phyloP scores from a whole-genome alignment of 2,113 vertebrate species.

The Lagenorhynchus albirostris region DNA sequence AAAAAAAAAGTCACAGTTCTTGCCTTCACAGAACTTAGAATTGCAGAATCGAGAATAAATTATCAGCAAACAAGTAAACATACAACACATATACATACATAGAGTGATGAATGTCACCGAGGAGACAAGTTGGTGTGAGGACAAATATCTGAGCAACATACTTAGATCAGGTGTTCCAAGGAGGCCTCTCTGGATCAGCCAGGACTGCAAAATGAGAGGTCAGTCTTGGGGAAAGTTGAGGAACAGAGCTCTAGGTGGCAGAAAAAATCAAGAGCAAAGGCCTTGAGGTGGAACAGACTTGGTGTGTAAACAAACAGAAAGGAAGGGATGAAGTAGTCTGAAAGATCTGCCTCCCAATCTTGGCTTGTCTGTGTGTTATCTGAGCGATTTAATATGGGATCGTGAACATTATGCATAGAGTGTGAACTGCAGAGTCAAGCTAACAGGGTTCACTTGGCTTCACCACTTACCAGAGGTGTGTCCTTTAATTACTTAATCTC shows the following conservation, averaged over 20 bases:
- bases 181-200: background rate
- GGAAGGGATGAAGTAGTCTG: background rate
- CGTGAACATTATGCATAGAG: background rate
- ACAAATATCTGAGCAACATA: background rate
- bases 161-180: background rate
- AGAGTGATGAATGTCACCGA: background rate
- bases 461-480: background rate
- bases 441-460: background rate
- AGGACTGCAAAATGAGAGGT: background rate
- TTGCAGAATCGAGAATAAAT: background rate
- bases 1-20: background rate
- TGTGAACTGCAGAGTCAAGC: background rate
- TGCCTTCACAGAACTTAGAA: background rate
- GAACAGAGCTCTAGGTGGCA: background rate
- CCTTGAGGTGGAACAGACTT: background rate
- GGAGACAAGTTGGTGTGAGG: background rate
- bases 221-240: background rate
- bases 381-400: background rate
- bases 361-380: background rate
- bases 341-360: background rate
- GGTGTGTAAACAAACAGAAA: background rate
- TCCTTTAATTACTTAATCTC: background rate
- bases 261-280: background rate
- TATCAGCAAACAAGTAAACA: background rate
- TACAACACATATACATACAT: background rate